These are phyloP conservation scores for Zenarchopterus dispar DNA, from an alignment of 2,797 vertebrate genomes.

Conservation along the genomic window DNA sequence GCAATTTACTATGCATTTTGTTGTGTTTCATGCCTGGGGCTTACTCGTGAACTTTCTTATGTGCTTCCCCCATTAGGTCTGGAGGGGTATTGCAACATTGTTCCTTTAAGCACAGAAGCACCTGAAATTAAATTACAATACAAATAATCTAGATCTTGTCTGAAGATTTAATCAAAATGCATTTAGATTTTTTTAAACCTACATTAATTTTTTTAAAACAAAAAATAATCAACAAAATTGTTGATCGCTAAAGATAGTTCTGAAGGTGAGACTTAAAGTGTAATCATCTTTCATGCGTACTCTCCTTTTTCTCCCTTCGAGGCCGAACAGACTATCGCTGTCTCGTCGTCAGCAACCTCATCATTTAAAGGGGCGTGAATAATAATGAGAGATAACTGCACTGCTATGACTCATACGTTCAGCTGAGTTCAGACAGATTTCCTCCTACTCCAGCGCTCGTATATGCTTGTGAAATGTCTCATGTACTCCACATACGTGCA, in stretches of 20 bases:
- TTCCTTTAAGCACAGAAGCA: no score
- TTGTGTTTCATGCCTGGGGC: no score
- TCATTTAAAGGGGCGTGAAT: constrained; percentile 73
- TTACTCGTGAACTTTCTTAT: no score
- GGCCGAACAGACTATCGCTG: constrained; percentile 62
- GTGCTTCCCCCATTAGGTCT: no score
- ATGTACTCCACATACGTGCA: constrained; percentile 43
- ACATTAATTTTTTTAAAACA: constrained; percentile 12
- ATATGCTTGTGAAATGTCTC: constrained; percentile 61
- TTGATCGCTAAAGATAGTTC: constrained; percentile 21
- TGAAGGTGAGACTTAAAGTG: constrained; percentile 43
- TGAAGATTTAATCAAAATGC: no score
- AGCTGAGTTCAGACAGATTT: constrained; percentile 70
- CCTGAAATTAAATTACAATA: no score
- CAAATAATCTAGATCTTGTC: no score
- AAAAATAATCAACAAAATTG: background rate
- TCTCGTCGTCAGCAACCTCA: constrained; percentile 59
- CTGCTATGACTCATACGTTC: constrained; percentile 75
- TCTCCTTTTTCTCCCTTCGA: constrained; percentile 51
- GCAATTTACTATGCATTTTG: no score
- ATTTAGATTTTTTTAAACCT: background rate
- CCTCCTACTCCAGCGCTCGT: constrained; percentile 57
- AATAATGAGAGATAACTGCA: constrained; percentile 73
- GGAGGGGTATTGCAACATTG: no score
- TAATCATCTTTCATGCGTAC: constrained; percentile 39